Percentiles rank a stretch among this genome's conserved stretches.
These are phyloP conservation scores for Ricordea florida DNA, from an alignment of 92 coral and sea anemone species.

Conservation along the genomic window DNA sequence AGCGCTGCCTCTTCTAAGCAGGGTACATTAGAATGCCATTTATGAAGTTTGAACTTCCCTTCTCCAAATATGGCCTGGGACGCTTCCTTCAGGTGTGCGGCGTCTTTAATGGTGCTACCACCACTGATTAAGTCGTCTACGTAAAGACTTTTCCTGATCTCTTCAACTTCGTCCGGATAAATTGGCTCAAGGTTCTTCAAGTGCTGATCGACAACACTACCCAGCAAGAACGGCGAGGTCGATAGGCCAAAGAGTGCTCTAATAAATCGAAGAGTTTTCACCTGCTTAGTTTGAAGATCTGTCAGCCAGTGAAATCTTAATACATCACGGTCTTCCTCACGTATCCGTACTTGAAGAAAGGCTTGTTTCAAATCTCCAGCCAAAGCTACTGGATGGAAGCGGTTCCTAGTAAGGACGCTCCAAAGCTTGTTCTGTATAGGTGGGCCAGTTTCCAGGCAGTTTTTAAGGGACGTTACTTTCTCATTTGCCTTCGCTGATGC, in stretches of 20 bases:
- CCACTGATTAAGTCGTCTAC: constrained; percentile 46
- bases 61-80: constrained; percentile 23
- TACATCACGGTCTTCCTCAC: too few relatives aligned
- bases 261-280: constrained; percentile 17
- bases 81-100: constrained; percentile 3
- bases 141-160: constrained; percentile 32
- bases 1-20: constrained; percentile 16
- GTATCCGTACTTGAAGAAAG: too few relatives aligned
- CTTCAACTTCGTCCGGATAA: constrained; percentile 19
- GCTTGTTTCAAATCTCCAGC: too few relatives aligned
- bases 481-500: constrained; percentile 39
- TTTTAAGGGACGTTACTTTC: constrained; percentile 33
- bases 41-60: constrained; percentile 43
- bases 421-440: constrained; percentile 26
- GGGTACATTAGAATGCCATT: constrained; percentile 56
- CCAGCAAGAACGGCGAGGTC: constrained; percentile 41
- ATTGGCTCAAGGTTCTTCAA: constrained; percentile 15
- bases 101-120: constrained; percentile 16
- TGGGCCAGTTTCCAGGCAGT: constrained; percentile 29
- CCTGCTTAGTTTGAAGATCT: neutral
- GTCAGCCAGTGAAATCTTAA: too few relatives aligned
- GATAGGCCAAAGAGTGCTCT: constrained; percentile 36
- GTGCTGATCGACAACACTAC: constrained; percentile 44
- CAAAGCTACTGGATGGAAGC: constrained; percentile 24
- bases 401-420: constrained; percentile 7